Evolutionary conservation across 2,113 vertebrate species (phyloP).

Genomic region (Gallinago undulata): DNA sequence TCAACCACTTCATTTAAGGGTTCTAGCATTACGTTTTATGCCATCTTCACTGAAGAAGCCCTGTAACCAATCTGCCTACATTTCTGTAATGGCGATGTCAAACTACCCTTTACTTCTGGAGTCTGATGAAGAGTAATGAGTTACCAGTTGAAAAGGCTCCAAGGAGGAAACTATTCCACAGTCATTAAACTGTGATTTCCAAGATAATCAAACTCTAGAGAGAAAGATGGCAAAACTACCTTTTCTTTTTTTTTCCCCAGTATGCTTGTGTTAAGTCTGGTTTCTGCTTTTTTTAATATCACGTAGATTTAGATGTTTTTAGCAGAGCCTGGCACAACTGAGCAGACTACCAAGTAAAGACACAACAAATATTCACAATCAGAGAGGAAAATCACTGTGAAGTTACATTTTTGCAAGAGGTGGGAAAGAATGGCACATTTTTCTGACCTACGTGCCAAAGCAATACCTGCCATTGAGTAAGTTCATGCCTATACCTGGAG

Average conservation of each 20-base stretch:
- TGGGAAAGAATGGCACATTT: background rate
- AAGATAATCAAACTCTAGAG: background rate
- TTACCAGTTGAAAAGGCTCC: constrained; percentile 9
- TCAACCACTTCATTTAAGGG: background rate
- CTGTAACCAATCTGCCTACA: background rate
- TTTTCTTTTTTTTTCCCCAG: too few relatives aligned
- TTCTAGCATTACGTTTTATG: background rate
- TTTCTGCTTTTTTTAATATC: background rate
- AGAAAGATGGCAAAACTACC: background rate
- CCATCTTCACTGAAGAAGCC: background rate
- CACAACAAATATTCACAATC: background rate
- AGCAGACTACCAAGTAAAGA: background rate
- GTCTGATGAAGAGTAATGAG: background rate
- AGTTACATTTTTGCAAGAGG: background rate
- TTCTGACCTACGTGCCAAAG: background rate
- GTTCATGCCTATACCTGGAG: fast-evolving
- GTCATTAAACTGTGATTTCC: background rate
- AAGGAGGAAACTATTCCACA: background rate
- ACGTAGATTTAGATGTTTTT: background rate
- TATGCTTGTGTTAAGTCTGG: background rate
- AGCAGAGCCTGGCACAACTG: background rate
- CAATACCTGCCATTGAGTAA: fast-evolving
- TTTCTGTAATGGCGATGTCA: background rate
- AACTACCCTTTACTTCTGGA: background rate
- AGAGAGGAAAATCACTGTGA: background rate